phyloP scores from a whole-genome alignment of 2,888 invertebrate species.

The Icerya purchasi region DNA sequence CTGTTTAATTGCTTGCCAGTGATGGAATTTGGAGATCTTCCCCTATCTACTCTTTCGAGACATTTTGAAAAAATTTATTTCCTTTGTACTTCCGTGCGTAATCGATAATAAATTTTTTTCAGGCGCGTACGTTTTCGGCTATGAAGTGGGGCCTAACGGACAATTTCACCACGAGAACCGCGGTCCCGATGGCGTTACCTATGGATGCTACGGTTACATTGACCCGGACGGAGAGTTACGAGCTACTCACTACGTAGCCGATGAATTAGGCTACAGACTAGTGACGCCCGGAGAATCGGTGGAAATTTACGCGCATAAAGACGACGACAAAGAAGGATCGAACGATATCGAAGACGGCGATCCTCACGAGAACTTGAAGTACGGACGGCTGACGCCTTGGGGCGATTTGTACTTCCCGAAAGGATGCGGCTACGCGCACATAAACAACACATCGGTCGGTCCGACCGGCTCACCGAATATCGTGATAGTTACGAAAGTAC shows the following conservation, averaged over 20 bases:
- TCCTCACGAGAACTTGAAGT: conserved; percentile 25
- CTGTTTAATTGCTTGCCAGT: too few species aligned
- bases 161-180: conserved; percentile 60
- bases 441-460: conserved; percentile 6
- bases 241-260: conserved; percentile 54
- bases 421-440: conserved; percentile 37
- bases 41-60: too few species aligned
- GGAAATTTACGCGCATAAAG: conserved; percentile 34
- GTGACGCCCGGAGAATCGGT: conserved; percentile 45
- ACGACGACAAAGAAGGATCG: conserved; percentile 20
- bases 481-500: background rate
- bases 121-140: conserved; percentile 57
- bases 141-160: conserved; percentile 49
- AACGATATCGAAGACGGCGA: conserved; percentile 19
- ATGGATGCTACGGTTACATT: conserved; percentile 58
- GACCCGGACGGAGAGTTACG: conserved; percentile 42
- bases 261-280: conserved; percentile 53
- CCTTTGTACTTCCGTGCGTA: too few species aligned
- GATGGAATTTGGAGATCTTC: too few species aligned
- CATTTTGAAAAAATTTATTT: too few species aligned
- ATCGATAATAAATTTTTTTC: too few species aligned
- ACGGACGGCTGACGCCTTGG: conserved; percentile 41
- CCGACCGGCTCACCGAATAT: background rate
- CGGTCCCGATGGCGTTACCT: conserved; percentile 53
- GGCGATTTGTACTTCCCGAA: conserved; percentile 46